A percentile compares a stretch with the other conserved stretches of the same genome.
phyloP scores from a whole-genome alignment of 2,113 vertebrate species.

The Microtus richardsoni region DNA sequence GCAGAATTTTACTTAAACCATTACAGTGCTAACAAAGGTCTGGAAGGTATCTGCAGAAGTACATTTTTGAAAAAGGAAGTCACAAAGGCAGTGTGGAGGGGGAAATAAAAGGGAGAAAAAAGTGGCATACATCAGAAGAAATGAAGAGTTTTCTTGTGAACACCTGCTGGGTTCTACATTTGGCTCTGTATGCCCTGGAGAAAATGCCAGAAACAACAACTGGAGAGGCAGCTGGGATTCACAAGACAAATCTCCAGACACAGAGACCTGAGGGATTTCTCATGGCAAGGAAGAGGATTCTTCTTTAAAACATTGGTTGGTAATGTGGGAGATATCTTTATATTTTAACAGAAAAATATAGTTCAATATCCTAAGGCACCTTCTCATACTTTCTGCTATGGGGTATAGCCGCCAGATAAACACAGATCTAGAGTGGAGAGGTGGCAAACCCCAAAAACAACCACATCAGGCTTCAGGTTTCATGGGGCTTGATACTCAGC shows the following conservation, averaged over 20 bases:
- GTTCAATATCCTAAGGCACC: fast-evolving
- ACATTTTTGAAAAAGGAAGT: not conserved
- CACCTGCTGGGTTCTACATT: not conserved
- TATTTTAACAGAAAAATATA: not conserved
- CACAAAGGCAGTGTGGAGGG: fast-evolving
- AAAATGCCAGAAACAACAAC: not conserved
- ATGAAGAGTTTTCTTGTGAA: not conserved
- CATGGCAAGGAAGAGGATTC: not conserved
- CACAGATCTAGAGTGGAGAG: too few species aligned
- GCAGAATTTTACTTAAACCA: too few species aligned
- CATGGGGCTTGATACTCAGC: not conserved
- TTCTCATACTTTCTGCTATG: not conserved
- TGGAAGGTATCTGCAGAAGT: not conserved
- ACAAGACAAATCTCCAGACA: not conserved
- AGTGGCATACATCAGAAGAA: not conserved
- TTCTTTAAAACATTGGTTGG: not conserved
- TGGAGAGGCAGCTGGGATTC: fast-evolving
- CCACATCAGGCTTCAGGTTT: fast-evolving
- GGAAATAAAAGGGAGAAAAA: not conserved
- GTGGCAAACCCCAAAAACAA: fast-evolving
- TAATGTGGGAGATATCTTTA: fast-evolving
- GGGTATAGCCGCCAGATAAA: fast-evolving
- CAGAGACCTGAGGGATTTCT: too few species aligned
- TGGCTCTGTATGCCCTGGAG: not conserved
- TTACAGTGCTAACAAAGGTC: not conserved